These are phyloP conservation scores for Helarctos malayanus DNA, from an alignment of 2,797 vertebrate genomes.

Conservation along the genomic window DNA sequence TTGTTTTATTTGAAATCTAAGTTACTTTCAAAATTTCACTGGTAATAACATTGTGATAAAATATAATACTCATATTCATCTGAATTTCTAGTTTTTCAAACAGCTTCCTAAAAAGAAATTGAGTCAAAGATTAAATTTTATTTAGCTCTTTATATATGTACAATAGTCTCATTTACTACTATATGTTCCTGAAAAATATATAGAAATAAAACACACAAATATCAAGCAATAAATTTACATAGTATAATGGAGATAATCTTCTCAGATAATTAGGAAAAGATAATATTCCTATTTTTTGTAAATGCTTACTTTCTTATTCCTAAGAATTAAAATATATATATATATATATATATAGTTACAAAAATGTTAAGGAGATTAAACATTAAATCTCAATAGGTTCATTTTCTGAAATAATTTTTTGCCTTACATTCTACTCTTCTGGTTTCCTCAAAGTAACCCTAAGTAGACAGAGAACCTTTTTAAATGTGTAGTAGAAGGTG, in stretches of 20 bases:
- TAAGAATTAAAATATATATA: background rate
- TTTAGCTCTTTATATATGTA: background rate
- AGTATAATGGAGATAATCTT: background rate
- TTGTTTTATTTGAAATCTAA: background rate
- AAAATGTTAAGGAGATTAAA: background rate
- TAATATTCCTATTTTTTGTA: background rate
- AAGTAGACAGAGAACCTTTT: background rate
- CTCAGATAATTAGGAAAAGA: background rate
- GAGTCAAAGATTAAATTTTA: background rate
- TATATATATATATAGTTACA: background rate
- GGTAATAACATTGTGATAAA: background rate
- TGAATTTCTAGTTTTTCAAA: slow-evolving; percentile 30
- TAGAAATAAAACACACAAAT: background rate
- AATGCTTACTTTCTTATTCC: background rate
- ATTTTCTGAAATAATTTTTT: background rate
- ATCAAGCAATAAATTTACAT: background rate
- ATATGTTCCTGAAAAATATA: background rate
- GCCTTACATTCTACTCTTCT: background rate
- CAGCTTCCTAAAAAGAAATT: background rate
- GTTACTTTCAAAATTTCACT: background rate
- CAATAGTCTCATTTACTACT: background rate
- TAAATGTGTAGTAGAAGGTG: background rate
- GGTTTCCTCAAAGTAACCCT: background rate
- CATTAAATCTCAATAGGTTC: background rate
- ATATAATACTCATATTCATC: background rate